phyloP scores from a whole-genome alignment of 2,888 invertebrate species.

The Caenorhabditis doughertyi region DNA sequence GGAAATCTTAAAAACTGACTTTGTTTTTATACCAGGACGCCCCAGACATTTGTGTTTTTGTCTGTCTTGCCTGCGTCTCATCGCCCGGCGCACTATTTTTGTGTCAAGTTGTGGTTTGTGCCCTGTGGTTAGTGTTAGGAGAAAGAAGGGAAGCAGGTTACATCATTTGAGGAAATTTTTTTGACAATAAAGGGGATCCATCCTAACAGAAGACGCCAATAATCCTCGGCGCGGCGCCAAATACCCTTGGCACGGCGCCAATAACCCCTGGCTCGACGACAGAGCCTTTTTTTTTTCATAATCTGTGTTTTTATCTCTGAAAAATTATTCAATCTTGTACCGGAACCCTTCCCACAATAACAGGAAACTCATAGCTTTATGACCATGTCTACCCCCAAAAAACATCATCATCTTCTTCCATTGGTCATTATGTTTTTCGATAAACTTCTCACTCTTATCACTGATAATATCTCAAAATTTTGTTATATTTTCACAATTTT shows the following conservation, averaged over 20 bases:
- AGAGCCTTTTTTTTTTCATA: no score
- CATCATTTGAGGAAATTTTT: background rate
- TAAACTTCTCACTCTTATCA: background rate
- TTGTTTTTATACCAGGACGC: conserved; percentile 26
- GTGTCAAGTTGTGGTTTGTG: conserved; percentile 54
- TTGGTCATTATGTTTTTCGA: no score
- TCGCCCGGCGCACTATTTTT: background rate
- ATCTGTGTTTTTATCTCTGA: no score
- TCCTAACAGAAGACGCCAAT: no score
- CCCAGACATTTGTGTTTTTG: conserved; percentile 14
- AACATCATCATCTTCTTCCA: background rate
- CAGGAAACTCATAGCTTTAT: no score
- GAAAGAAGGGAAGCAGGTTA: background rate
- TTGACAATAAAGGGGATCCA: no score
- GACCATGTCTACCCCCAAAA: no score
- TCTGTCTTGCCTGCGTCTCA: conserved; percentile 35
- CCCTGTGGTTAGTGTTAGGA: conserved; percentile 27
- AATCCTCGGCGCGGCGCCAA: no score
- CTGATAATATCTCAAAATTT: conserved; percentile 4
- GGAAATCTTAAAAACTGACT: background rate
- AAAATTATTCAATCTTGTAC: no score
- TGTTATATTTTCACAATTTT: conserved; percentile 29
- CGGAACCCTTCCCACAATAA: no score
- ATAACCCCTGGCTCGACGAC: no score
- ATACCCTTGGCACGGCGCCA: no score